Evolutionary conservation across 1,140 invertebrate genomes (phyloP).

Genomic region (Listronotus oregonensis): DNA sequence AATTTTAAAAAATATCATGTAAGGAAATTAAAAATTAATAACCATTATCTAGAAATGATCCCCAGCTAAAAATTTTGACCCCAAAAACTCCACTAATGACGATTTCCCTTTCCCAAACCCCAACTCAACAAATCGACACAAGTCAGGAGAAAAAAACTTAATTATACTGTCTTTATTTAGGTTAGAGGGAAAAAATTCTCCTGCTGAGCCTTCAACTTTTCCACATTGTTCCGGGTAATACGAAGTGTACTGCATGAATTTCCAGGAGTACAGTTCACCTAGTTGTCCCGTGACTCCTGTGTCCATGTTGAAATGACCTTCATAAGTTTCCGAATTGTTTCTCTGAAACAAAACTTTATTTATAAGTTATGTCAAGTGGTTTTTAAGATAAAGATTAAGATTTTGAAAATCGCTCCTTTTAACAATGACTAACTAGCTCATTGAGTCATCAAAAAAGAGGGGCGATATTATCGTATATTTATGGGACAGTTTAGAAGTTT

Average conservation of each 20-base stretch:
- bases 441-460: too few relatives aligned
- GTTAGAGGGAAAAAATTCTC: conserved; percentile 75
- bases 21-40: conserved; percentile 37
- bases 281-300: conserved; percentile 51
- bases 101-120: conserved; percentile 42
- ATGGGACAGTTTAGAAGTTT: too few relatives aligned
- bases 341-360: conserved; percentile 58
- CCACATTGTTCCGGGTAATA: conserved; percentile 57
- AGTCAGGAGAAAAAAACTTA: conserved; percentile 67
- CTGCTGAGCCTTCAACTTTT: conserved; percentile 67
- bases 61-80: conserved; percentile 61
- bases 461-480: too few relatives aligned
- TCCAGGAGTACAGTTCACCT: conserved; percentile 62
- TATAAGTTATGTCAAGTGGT: too few relatives aligned
- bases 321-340: conserved; percentile 47
- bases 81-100: conserved; percentile 58
- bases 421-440: too few relatives aligned
- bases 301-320: conserved; percentile 49
- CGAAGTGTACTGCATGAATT: conserved; percentile 58
- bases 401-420: too few relatives aligned
- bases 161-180: conserved; percentile 63
- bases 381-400: too few relatives aligned
- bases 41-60: conserved; percentile 65
- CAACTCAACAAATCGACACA: conserved; percentile 63
- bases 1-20: background rate